Evolutionary conservation across 92 coral and sea anemone species (phyloP), one percentile per base, ranked within the genome.

Genomic region (Actinostola sp.): DNA sequence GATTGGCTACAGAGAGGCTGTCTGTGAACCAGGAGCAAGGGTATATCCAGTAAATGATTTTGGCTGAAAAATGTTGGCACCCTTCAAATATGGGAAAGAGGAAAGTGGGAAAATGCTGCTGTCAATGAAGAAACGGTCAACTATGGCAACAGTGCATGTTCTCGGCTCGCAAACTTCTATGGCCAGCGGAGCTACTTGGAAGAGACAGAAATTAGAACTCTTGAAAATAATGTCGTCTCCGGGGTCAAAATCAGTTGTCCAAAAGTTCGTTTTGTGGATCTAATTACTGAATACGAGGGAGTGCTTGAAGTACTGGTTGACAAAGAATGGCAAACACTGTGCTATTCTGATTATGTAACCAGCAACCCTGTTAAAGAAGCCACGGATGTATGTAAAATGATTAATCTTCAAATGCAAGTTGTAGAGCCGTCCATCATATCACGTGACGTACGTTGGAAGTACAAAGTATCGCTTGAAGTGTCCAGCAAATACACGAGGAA

Each of bases 281-380:
- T 58, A 14, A 63, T 32, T 23, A 75, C 81, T 24, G 9, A 7
- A 12, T 75, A 48, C 33, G 81, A 76, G 36, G 82, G 82, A 36
- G 36, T 42, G 34, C 54, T 76, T 34, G 73, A 76, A 76, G 71
- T 63, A 11, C 23, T 76, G 13, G 53, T 25, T 26, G 14, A 76
- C 12, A 52, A 46, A 0, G 21, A 25, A n/a, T 79, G 77, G 71
- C 48, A 70, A 34, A 69, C 61, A n/a, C 38, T 71, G 2, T 79
- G 84, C 64, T 31, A 62, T 23, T 8, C 65, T 2, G 45, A 24
- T 20, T 29, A 1, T 0, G 63, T 36, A 23, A 4, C 33, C 10
- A 15, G 42, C 15, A 52, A 28, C 11, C 23, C 15, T 13, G n/a
- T 0, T 11, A 21, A 19, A 23, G 43, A 61, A 15, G 33, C 61